Percentiles rank a stretch among this genome's conserved stretches.
These are phyloP conservation scores for Prolemur simus DNA, from an alignment of 2,113 vertebrate genomes.

Conservation along the genomic window DNA sequence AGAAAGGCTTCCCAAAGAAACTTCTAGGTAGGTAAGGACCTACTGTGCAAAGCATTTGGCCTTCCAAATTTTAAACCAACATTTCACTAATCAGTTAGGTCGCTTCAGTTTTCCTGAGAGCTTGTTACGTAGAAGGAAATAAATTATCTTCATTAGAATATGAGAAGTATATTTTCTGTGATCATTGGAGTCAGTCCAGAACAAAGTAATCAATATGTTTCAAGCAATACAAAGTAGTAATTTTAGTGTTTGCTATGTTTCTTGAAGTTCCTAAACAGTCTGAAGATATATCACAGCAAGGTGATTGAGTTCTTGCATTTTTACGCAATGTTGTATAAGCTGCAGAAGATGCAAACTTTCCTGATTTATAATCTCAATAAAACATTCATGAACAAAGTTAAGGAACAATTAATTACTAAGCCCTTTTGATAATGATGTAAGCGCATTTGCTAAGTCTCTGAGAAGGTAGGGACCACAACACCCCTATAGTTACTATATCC, in stretches of 20 bases:
- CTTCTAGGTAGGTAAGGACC: background rate
- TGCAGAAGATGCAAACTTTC: background rate
- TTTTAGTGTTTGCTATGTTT: background rate
- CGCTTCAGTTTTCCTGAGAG: background rate
- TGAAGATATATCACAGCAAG: background rate
- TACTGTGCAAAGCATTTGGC: background rate
- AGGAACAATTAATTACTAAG: background rate
- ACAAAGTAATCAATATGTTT: slow-evolving; percentile 15
- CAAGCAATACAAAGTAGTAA: slow-evolving; percentile 16
- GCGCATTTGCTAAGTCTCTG: background rate
- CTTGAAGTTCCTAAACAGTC: background rate
- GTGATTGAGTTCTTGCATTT: background rate
- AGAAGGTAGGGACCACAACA: background rate
- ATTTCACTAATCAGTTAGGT: background rate
- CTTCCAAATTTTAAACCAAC: background rate
- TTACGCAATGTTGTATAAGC: background rate
- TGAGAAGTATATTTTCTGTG: background rate
- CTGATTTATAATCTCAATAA: background rate
- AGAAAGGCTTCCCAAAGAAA: slow-evolving; percentile 6
- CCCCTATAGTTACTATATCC: background rate
- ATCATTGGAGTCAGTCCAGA: background rate
- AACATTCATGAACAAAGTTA: background rate
- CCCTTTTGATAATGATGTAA: background rate
- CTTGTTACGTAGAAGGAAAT: background rate
- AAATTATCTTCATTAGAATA: slow-evolving; percentile 9